Evolutionary conservation across 2,888 invertebrate species (phyloP).

Genomic region (Melitaea athalia): DNA sequence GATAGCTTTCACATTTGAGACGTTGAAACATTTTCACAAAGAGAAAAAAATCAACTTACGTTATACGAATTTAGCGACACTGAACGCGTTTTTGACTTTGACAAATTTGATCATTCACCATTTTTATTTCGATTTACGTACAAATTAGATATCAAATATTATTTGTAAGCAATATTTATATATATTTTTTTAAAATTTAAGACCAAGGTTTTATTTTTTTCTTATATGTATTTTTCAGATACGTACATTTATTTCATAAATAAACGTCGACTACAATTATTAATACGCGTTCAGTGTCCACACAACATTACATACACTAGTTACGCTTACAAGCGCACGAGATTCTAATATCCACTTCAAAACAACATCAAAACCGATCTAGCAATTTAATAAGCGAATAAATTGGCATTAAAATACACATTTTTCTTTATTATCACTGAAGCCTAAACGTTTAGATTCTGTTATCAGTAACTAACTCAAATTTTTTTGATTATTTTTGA

Average conservation of each 20-base stretch:
- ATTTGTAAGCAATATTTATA: too few species aligned
- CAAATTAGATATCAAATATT: too few species aligned
- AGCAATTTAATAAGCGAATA: conserved; percentile 11
- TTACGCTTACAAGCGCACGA: conserved; percentile 9
- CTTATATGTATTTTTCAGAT: not conserved
- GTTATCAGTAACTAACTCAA: too few species aligned
- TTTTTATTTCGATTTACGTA: too few species aligned
- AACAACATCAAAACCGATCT: conserved; percentile 3
- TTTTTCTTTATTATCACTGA: not conserved
- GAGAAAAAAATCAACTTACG: not conserved
- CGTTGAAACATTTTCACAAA: not conserved
- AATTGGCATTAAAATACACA: not conserved
- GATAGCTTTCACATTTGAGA: not conserved
- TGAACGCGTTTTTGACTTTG: not conserved
- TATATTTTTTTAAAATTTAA: too few species aligned
- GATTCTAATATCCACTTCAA: conserved; percentile 16
- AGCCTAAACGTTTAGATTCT: too few species aligned
- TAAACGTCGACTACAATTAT: not conserved
- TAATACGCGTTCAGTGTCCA: not conserved
- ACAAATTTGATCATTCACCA: not conserved
- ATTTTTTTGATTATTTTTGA: too few species aligned
- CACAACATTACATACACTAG: conserved; percentile 1
- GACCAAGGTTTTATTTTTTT: too few species aligned
- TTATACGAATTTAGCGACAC: not conserved
- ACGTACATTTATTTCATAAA: conserved; percentile 5